Evolutionary conservation across 2,888 invertebrate genomes (phyloP).

Genomic region (Callinectes sapidus): DNA sequence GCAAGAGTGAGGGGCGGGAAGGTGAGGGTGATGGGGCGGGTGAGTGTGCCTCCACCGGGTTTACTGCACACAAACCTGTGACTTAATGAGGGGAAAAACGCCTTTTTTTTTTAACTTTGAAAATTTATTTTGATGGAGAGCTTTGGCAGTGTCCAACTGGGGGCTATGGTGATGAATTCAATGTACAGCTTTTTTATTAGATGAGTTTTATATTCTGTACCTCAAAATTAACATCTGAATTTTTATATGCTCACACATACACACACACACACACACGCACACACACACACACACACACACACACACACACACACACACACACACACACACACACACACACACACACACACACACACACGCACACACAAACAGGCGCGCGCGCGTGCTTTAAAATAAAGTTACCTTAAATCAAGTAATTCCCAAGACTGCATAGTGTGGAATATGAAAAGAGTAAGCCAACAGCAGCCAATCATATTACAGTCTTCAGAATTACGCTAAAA

Average conservation of each 20-base stretch:
- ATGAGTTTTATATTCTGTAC: neutral
- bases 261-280: no score
- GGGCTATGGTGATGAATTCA: neutral
- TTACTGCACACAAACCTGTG: neutral
- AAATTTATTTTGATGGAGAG: constrained; percentile 38
- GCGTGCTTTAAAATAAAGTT: neutral
- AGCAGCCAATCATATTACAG: constrained; percentile 22
- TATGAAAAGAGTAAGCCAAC: neutral
- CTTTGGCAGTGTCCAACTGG: neutral
- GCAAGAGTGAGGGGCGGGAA: constrained; percentile 9
- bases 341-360: constrained; percentile 26
- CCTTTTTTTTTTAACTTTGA: constrained; percentile 40
- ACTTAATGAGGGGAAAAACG: constrained; percentile 28
- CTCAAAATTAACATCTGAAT: neutral
- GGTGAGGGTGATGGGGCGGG: neutral
- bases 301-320: neutral
- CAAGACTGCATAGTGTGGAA: neutral
- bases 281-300: neutral
- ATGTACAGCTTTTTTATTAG: neutral
- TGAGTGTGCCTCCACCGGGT: neutral
- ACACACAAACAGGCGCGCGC: no score
- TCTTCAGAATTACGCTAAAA: constrained; percentile 40
- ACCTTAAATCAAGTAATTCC: neutral
- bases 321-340: constrained; percentile 33
- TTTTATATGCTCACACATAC: neutral